A percentile compares a stretch with the other conserved stretches of the same genome.
phyloP scores from a whole-genome alignment of 2,797 vertebrate species.

The Saguinus oedipus region DNA sequence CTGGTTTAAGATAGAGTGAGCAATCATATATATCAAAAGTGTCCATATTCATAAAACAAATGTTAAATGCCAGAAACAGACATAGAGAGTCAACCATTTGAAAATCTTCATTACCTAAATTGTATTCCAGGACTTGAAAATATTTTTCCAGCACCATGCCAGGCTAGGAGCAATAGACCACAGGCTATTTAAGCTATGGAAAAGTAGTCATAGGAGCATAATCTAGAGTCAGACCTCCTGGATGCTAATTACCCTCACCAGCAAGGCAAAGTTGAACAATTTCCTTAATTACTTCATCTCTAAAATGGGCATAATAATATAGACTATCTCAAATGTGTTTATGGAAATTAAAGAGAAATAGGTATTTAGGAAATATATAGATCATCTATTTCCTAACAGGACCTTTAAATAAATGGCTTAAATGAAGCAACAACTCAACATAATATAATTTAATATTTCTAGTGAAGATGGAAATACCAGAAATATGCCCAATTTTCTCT shows the following conservation, averaged over 20 bases:
- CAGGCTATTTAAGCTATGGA: background rate
- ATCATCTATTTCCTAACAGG: background rate
- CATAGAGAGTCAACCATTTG: fast-evolving
- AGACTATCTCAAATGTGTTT: background rate
- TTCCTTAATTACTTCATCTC: background rate
- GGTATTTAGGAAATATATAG: background rate
- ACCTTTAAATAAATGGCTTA: background rate
- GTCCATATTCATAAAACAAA: background rate
- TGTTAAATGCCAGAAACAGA: background rate
- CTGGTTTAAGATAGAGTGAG: background rate
- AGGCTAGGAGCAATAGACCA: background rate
- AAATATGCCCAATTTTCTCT: background rate
- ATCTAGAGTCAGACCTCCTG: background rate
- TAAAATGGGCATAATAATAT: background rate
- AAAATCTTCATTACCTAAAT: background rate
- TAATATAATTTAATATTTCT: background rate
- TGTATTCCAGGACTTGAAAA: background rate
- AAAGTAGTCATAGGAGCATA: background rate
- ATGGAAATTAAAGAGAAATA: background rate
- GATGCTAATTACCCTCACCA: background rate
- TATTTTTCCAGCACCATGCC: background rate
- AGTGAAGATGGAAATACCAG: background rate
- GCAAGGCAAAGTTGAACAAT: background rate
- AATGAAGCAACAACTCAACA: background rate
- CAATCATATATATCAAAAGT: background rate